Conservation (phyloP, 2,113 vertebrate genomes). For the Menura novaehollandiae region DNA sequence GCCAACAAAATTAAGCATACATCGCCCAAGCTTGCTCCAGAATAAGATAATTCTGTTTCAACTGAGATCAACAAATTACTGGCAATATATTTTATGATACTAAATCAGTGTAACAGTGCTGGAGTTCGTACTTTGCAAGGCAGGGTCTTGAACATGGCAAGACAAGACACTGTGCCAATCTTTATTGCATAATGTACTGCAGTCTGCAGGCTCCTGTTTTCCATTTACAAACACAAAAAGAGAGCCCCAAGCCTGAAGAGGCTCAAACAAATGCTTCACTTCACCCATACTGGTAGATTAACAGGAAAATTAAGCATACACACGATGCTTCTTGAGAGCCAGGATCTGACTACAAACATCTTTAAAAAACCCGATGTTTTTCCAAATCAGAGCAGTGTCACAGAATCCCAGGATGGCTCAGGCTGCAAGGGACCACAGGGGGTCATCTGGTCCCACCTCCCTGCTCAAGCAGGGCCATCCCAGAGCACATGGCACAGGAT, state of each 20-base stretch:
- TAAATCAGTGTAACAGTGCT: background rate
- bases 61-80: background rate
- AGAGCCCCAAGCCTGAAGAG: background rate
- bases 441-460: background rate
- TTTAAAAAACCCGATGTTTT: background rate
- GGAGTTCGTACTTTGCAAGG: background rate
- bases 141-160: background rate
- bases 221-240: background rate
- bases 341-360: background rate
- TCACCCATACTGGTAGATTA: background rate
- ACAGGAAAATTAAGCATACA: background rate
- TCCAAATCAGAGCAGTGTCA: background rate
- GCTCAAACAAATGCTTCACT: background rate
- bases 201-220: background rate
- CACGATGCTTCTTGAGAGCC: background rate
- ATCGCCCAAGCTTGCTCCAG: background rate
- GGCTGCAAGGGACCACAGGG: background rate
- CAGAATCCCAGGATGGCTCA: background rate
- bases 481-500: background rate
- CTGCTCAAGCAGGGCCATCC: background rate
- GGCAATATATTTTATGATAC: background rate
- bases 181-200: background rate
- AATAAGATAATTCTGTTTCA: background rate
- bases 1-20: background rate
- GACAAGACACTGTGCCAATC: background rate